Percentiles rank a stretch among this genome's conserved stretches.
These are phyloP conservation scores for Eutolmus rufibarbis DNA, from an alignment of 2,888 invertebrate genomes.

Conservation along the genomic window DNA sequence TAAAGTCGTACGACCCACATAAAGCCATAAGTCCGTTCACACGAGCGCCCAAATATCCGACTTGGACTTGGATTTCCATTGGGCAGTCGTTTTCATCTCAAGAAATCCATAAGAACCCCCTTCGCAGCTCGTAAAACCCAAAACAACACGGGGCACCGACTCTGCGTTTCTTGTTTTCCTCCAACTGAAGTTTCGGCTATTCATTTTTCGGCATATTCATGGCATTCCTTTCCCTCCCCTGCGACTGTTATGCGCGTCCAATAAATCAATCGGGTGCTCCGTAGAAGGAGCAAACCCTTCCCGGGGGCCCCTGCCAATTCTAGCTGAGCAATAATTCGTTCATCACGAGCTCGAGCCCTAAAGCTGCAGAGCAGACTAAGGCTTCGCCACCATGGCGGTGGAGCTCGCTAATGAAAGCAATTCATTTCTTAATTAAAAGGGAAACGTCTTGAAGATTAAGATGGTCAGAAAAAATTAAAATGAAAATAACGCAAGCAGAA, in stretches of 20 bases:
- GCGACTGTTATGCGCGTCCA: neutral
- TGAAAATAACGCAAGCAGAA: neutral
- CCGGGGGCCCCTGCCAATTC: neutral
- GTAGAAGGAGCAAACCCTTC: neutral
- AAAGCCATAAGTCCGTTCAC: neutral
- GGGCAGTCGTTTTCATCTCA: neutral
- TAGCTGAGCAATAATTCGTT: slow-evolving; percentile 1
- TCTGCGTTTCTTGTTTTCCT: neutral
- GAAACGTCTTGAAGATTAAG: neutral
- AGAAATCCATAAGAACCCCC: neutral
- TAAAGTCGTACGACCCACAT: slow-evolving; percentile 2
- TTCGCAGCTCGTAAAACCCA: neutral
- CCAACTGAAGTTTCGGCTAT: neutral
- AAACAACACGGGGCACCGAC: neutral
- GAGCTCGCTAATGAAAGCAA: slow-evolving; percentile 14
- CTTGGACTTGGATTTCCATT: neutral
- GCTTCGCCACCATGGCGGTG: neutral
- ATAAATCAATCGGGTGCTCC: slow-evolving; percentile 18
- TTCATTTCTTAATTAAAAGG: slow-evolving; percentile 32
- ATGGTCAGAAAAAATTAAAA: neutral
- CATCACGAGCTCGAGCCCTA: slow-evolving; percentile 13
- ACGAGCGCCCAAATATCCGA: neutral
- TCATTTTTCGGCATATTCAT: neutral
- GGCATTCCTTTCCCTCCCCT: neutral
- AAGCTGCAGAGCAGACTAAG: neutral